phyloP scores from a whole-genome alignment of 2,888 invertebrate genomes.

The Allacma fusca region DNA sequence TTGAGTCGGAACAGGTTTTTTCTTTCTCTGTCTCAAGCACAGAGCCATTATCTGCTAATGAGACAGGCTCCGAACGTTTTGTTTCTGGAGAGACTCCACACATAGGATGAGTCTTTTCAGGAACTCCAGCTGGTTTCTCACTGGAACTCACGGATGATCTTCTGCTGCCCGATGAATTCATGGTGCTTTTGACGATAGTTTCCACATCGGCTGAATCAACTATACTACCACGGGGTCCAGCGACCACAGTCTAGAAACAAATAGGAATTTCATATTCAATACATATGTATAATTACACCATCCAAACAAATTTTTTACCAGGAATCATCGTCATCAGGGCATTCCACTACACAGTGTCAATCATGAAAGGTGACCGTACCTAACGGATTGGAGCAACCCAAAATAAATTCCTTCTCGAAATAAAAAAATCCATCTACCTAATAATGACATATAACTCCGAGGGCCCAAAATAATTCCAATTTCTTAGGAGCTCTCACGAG shows the following conservation, averaged over 20 bases:
- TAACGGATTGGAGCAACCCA: too few relatives aligned
- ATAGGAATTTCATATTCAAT: background rate
- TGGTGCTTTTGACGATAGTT: background rate
- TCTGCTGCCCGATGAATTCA: conserved; percentile 36
- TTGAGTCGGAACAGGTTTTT: conserved; percentile 25
- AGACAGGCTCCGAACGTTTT: conserved; percentile 23
- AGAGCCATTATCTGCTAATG: conserved; percentile 2
- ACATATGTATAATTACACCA: background rate
- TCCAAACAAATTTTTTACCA: background rate
- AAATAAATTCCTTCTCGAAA: too few relatives aligned
- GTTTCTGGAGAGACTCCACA: conserved; percentile 34
- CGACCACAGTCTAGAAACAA: conserved; percentile 49
- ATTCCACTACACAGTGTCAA: too few relatives aligned
- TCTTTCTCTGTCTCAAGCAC: conserved; percentile 16
- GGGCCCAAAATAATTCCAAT: too few relatives aligned
- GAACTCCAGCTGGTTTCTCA: conserved; percentile 40
- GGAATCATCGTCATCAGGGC: too few relatives aligned
- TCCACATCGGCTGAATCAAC: conserved; percentile 29
- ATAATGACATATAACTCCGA: too few relatives aligned
- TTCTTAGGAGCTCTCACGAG: too few relatives aligned
- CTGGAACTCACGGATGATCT: conserved; percentile 24
- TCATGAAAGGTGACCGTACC: too few relatives aligned
- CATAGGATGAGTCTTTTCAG: conserved; percentile 46
- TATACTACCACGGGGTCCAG: conserved; percentile 43
- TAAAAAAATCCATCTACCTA: too few relatives aligned